Percentiles rank a stretch among this genome's conserved stretches.
phyloP scores from a whole-genome alignment of 53 echinoderm and acorn worm species.

The Zoroaster sp. region DNA sequence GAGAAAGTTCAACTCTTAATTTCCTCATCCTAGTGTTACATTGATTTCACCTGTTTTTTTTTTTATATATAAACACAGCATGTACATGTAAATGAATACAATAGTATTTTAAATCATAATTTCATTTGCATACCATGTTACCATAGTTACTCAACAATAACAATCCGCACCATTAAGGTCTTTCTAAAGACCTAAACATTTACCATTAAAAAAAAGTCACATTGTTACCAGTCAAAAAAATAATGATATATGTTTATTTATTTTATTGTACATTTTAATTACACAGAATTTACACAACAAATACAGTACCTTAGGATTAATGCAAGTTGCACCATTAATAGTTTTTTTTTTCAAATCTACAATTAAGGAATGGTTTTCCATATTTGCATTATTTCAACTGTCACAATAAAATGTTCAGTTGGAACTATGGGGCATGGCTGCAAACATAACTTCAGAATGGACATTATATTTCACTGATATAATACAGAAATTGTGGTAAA shows the following conservation, averaged over 20 bases:
- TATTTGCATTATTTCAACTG: background rate
- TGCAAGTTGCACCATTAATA: conserved; percentile 10
- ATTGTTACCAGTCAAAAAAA: conserved; percentile 44
- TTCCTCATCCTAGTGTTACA: background rate
- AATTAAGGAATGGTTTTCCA: conserved; percentile 9
- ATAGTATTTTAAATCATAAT: background rate
- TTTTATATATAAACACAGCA: background rate
- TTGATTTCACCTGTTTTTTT: background rate
- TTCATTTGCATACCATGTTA: background rate
- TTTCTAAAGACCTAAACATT: background rate
- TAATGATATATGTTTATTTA: conserved; percentile 36
- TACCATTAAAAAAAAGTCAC: background rate
- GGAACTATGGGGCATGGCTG: background rate
- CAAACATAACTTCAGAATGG: background rate
- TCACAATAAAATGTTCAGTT: background rate
- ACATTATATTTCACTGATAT: background rate
- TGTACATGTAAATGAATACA: background rate
- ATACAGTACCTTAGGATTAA: background rate
- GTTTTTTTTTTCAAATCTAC: background rate
- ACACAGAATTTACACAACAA: conserved; percentile 39
- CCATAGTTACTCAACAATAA: background rate
- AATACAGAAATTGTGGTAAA: background rate
- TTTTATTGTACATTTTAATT: conserved; percentile 29
- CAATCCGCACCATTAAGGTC: conserved; percentile 15
- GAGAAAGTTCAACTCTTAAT: too few species aligned